Evolutionary conservation across 2,888 invertebrate species (phyloP).

Genomic region (Kryphioiulus occultus): DNA sequence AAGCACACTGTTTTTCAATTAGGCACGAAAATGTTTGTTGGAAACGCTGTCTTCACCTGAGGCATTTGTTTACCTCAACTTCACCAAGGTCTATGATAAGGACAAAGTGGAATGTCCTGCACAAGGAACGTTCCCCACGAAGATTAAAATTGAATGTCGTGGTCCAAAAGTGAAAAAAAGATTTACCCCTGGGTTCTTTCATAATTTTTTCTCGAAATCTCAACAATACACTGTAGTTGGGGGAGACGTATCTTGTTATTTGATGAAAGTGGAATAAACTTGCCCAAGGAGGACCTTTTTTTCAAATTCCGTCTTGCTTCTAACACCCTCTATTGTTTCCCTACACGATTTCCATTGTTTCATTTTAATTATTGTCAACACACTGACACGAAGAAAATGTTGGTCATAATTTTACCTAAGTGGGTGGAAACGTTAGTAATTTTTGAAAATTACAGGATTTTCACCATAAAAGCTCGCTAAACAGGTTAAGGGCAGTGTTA

Average conservation of each 20-base stretch:
- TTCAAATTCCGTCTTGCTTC: neutral
- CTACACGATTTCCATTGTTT: conserved; percentile 17
- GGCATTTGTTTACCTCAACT: neutral
- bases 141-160: neutral
- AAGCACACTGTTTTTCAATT: neutral
- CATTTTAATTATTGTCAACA: neutral
- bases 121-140: neutral
- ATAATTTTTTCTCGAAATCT: neutral
- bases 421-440: neutral
- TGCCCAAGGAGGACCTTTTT: neutral
- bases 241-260: neutral
- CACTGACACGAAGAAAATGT: neutral
- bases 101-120: neutral
- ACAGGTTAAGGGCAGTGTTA: conserved; percentile 29
- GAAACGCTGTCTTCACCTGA: neutral
- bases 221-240: neutral
- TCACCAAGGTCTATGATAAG: conserved; percentile 13
- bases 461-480: neutral
- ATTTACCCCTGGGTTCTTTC: neutral
- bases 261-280: neutral
- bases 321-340: neutral
- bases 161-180: neutral
- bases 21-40: neutral
- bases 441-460: neutral
- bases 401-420: neutral